These are phyloP conservation scores for Odontesthes bonariensis DNA, from an alignment of 2,113 vertebrate species.

Conservation along the genomic window DNA sequence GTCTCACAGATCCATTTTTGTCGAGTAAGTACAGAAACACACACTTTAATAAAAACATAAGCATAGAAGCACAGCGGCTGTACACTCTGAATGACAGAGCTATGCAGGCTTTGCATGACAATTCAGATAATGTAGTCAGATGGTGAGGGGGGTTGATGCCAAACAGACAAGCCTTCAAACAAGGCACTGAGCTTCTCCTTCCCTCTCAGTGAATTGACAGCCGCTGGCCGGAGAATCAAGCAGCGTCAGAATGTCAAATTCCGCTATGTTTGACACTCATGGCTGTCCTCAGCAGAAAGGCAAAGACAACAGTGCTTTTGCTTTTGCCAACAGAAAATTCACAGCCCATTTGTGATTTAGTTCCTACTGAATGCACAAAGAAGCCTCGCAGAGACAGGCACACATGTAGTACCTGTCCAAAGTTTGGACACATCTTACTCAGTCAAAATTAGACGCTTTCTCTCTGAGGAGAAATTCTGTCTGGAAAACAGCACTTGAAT, in stretches of 20 bases:
- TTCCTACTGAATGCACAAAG: conserved; percentile 61
- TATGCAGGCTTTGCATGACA: conserved; percentile 68
- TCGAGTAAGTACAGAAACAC: conserved; percentile 4
- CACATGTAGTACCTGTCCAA: not conserved
- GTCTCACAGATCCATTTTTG: conserved; percentile 16
- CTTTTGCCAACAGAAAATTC: conserved; percentile 67
- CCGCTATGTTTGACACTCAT: conserved; percentile 70
- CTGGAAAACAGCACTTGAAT: not conserved
- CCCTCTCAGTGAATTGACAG: conserved; percentile 69
- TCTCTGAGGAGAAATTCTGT: not conserved
- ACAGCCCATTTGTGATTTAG: conserved; percentile 66
- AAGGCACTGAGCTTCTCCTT: conserved; percentile 60
- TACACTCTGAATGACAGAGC: conserved; percentile 62
- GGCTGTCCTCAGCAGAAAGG: conserved; percentile 79
- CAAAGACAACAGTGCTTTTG: conserved; percentile 55
- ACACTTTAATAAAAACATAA: conserved; percentile 14
- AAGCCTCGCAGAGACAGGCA: conserved; percentile 26
- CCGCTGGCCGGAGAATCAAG: conserved; percentile 72
- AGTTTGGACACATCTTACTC: conserved; percentile 5
- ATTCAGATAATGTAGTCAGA: conserved; percentile 72
- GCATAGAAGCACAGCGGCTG: conserved; percentile 30
- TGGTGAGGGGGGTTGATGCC: conserved; percentile 62
- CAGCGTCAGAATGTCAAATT: conserved; percentile 73
- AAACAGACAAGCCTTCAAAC: conserved; percentile 78
- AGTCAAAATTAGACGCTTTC: not conserved